Evolutionary conservation across 2,797 vertebrate species (phyloP), one percentile per base, ranked within the genome.

Genomic region (Natrix natrix): DNA sequence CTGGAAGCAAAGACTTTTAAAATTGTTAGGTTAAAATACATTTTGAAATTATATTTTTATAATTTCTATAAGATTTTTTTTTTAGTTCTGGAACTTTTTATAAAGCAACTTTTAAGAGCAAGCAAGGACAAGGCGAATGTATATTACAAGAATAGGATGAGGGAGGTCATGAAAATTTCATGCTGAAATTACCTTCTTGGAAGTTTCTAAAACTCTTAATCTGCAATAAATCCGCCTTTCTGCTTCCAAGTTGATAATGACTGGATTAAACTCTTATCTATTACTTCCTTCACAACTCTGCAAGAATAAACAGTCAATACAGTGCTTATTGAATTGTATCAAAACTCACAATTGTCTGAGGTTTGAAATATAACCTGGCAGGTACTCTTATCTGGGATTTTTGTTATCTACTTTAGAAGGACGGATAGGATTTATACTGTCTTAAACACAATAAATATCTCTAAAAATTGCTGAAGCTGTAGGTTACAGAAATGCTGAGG

Each of bases 291-390:
- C 78, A 83, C 78, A 83, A 83, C 78, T 78, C 74, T 83, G 78
- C 37, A 24, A 48, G 43, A 83, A 91, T 32, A 52, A 52, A 17
- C 43, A 90, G 28, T 74, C 10, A 54, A 93, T 92, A 57, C 87
- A 88, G 88, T 74, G 74, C 14, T 92, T 0, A 0, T 83, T 93
- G 94, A 87, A 43, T 94, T 55, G 89, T 95, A 94, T 20, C 90
- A 93, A 89, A 69, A 60, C 87, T 93, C 95, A 86, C 93, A 48
- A 54, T 61, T 16, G 86, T 83, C 93, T 95, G 88, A 59, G 94
- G 93, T 57, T 43, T 24, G 12, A 86, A 91, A 48, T 5, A 59
- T 28, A 57, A 60, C 24, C 11, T 59, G 55, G 3, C 90, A 83
- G 78, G 22, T 83, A 16, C 8, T 86, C 37, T 86, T 86, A 37